Base-by-base conservation (phyloP, 1,140 invertebrate species). In the Delia radicum region DNA sequence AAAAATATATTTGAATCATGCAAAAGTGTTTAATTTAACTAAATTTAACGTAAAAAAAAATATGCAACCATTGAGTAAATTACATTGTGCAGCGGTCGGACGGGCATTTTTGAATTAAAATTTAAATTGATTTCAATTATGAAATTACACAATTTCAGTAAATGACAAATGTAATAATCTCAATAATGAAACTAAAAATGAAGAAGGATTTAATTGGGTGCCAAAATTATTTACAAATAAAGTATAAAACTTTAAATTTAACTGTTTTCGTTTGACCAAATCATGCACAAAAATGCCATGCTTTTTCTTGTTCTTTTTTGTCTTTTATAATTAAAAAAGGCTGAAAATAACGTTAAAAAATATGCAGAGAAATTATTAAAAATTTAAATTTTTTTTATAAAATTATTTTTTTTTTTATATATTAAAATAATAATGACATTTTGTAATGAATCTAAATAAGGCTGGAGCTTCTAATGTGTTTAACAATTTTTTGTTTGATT, bases 271-370 rank as follows among this genome's bases (percentile, higher is more conserved):
- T 76, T 75, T 65, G n/a, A n/a, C n/a, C 75, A 76, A 75, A 78
- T 81, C 83, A 85, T 85, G 83, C 83, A 85, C 83, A 85, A 85
- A 85, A 85, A 85, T 85, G 83, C 83, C 83, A 85, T 85, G 83
- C 83, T 85, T 74, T 69, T 31, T 69, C 37, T 74, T 24, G 73
- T 24, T 61, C 27, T 74, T 29, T 74, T 42, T 42, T 42, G 37
- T 42, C 37, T 13, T 15, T 42, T 42, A 42, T 15, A 42, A 42
- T 1, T 42, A 13, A 42, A n/a, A n/a, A 42, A 42, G 37, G 37
- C 37, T 42, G 37, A 15, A 42, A 42, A 42, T 42, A 15, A 42
- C 12, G n/a, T 15, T 15, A 42, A 42, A 15, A 42, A 42, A 42
- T 42, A 42, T 42, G n/a, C 37, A 42, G 37, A 42, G 37, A 15